Base-by-base conservation (phyloP, 2,113 vertebrate genomes). In the Hepsetus odoe region DNA sequence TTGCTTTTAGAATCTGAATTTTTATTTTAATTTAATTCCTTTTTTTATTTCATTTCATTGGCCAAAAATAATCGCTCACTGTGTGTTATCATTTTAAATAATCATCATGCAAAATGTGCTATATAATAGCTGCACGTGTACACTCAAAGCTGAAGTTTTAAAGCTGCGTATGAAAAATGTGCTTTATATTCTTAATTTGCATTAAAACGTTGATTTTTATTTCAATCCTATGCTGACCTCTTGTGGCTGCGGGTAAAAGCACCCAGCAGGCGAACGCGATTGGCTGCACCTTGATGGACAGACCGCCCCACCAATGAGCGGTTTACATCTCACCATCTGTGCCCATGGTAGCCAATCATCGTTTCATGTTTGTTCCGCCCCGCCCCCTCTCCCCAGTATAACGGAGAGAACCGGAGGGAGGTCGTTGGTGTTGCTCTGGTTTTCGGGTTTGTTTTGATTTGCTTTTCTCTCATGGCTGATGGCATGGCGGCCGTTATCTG, bases 271-370 rank as follows among this genome's bases (percentile, higher is more conserved):
- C 1, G n/a, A n/a, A n/a, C n/a, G n/a, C 8, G 12, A 42, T 33
- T 53, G 38, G 73, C 5, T 2, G 40, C 3, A 1, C 24, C 56
- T 18, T 72, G 80, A 87, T 69, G 72, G 83, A 76, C 82, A 55
- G 44, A 28, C 2, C 0, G 1, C 9, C 65, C 4, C 38, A 22
- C 77, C 83, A 88, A 86, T 84, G 28, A 70, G 6, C 12, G 0
- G 0, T 3, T 90, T 83, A 80, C 87, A 86, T 86, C 69, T 75
- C 84, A 75, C 82, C 77, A 38, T 2, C 33, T n/a, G 30, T 77
- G 7, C 6, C 3, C 14, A 5, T 16, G 0, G 28, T 16, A 46
- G 66, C 89, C 88, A 92, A 86, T 87, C 64, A 79, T 1, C 78
- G 22, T 24, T 20, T 38, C 46, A 11, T 0, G 22, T 33, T 74